A percentile compares a stretch with the other conserved stretches of the same genome.
Conservation (phyloP, 2,888 invertebrate genomes). For the Pollenia labialis region DNA sequence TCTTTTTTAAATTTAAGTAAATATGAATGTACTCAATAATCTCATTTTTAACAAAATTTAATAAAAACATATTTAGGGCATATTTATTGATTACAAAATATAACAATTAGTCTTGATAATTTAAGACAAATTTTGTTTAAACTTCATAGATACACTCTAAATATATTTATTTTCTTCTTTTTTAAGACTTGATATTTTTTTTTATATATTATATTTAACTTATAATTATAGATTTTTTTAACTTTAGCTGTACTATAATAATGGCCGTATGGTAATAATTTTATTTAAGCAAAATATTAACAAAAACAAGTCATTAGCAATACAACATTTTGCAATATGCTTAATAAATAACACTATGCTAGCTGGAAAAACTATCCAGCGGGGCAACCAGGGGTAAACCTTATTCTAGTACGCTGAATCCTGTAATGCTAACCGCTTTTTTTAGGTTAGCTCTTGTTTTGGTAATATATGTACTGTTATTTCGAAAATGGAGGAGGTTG, state of each 20-base stretch:
- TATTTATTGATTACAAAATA: too few species aligned
- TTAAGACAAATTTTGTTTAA: background rate
- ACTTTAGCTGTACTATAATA: constrained; percentile 67
- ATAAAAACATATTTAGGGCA: too few species aligned
- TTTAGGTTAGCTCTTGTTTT: too few species aligned
- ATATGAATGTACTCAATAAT: constrained; percentile 26
- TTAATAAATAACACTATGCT: constrained; percentile 29
- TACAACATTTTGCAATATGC: constrained; percentile 55
- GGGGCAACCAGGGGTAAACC: too few species aligned
- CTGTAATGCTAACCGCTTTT: too few species aligned
- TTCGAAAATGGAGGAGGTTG: too few species aligned
- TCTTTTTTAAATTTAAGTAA: constrained; percentile 24
- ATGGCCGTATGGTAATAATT: constrained; percentile 45
- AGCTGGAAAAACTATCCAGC: too few species aligned
- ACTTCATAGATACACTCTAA: background rate
- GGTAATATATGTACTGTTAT: too few species aligned
- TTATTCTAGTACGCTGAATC: too few species aligned
- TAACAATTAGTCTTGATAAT: background rate
- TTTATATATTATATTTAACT: background rate
- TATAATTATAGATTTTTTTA: background rate
- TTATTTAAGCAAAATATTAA: constrained; percentile 35
- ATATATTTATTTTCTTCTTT: constrained; percentile 6
- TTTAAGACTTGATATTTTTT: background rate
- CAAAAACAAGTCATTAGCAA: constrained; percentile 22
- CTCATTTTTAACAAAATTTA: constrained; percentile 14